Conservation (phyloP, 1,140 invertebrate genomes). For the Atta texana region DNA sequence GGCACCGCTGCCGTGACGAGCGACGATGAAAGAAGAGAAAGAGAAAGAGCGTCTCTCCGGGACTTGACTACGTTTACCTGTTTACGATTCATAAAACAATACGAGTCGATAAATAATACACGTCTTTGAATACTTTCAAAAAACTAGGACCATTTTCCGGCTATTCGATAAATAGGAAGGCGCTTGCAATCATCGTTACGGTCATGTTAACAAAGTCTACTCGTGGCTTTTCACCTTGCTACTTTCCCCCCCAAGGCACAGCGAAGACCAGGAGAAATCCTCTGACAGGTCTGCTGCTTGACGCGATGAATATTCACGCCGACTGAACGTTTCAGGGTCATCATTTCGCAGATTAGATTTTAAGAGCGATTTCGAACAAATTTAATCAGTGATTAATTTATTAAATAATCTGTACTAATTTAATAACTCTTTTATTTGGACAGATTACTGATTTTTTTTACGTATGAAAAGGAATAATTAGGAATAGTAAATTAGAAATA, state of each 20-base stretch:
- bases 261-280: constrained; percentile 27
- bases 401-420: not conserved
- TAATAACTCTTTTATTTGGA: not conserved
- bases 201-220: not conserved
- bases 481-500: not conserved
- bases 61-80: constrained; percentile 28
- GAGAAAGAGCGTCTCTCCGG: not conserved
- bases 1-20: constrained; percentile 44
- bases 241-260: constrained; percentile 14
- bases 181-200: not conserved
- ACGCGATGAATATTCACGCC: constrained; percentile 13
- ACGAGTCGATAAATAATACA: not conserved
- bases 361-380: not conserved
- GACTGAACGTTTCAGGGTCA: not conserved
- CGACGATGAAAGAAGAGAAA: constrained; percentile 22
- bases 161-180: not conserved
- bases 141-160: constrained; percentile 4
- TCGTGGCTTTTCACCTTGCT: constrained; percentile 7
- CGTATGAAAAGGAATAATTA: not conserved
- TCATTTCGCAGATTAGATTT: not conserved
- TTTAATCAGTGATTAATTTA: not conserved
- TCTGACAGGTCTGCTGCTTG: not conserved
- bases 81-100: constrained; percentile 20
- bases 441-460: too few species aligned
- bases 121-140: not conserved